A percentile compares a stretch with the other conserved stretches of the same genome.
Evolutionary conservation across 2,113 vertebrate species (phyloP).

Genomic region (Lagenorhynchus albirostris): DNA sequence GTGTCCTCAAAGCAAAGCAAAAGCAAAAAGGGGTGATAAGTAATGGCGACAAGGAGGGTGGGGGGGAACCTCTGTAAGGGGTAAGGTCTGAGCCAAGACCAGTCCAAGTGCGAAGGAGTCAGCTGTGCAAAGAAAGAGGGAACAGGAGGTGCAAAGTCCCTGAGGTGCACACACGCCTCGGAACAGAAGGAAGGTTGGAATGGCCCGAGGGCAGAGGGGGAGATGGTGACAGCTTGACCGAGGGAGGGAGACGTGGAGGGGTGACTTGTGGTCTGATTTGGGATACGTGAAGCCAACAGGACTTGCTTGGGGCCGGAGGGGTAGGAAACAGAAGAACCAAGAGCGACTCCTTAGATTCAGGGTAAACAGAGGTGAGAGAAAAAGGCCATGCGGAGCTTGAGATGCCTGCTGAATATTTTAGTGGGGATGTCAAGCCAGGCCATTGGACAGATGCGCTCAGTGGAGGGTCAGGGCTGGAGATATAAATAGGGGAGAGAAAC

Average conservation of each 20-base stretch:
- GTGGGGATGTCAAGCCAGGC: neutral
- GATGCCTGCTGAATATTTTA: neutral
- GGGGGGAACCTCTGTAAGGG: neutral
- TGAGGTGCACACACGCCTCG: neutral
- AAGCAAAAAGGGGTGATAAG: neutral
- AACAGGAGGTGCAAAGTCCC: neutral
- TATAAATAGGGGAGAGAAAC: neutral
- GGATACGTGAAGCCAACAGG: neutral
- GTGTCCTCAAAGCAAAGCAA: neutral
- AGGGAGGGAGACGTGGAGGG: neutral
- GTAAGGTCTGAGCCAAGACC: neutral
- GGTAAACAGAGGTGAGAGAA: neutral
- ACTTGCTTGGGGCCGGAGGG: neutral
- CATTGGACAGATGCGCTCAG: neutral
- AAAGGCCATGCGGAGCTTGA: neutral
- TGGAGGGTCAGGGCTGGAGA: neutral
- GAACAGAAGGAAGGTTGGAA: neutral
- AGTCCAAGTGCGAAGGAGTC: neutral
- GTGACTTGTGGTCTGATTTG: neutral
- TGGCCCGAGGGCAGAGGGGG: neutral
- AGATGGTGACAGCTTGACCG: neutral
- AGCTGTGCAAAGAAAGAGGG: neutral
- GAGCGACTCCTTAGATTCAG: neutral
- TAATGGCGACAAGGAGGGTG: neutral
- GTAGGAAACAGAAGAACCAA: neutral